Percentiles rank a stretch among this genome's conserved stretches.
phyloP scores from a whole-genome alignment of 2,797 vertebrate genomes.

The Galago senegalensis region DNA sequence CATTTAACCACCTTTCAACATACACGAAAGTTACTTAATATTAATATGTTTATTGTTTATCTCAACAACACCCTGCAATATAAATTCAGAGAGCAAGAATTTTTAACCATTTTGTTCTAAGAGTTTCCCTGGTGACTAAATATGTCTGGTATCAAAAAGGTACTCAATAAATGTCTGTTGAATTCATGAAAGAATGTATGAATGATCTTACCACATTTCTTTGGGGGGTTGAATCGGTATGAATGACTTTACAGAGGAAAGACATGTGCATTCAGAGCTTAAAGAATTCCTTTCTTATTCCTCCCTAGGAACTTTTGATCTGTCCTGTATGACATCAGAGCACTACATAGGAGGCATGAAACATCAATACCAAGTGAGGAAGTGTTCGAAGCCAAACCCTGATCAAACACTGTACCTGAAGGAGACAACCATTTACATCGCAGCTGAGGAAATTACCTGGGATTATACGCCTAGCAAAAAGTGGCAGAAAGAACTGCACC shows the following conservation, averaged over 20 bases:
- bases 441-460: constrained; percentile 94
- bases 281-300: background rate
- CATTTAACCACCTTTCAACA: background rate
- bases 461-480: constrained; percentile 94
- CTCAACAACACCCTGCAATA: background rate
- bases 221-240: background rate
- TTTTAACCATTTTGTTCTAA: background rate
- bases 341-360: constrained; percentile 91
- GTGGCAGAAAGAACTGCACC: constrained; percentile 92
- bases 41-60: background rate
- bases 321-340: constrained; percentile 90
- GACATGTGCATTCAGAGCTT: background rate
- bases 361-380: constrained; percentile 89
- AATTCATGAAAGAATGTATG: constrained; percentile 17
- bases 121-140: background rate
- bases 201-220: background rate
- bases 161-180: background rate
- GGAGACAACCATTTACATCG: constrained; percentile 93
- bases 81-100: background rate
- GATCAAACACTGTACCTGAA: constrained; percentile 88
- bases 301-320: constrained; percentile 89
- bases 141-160: background rate
- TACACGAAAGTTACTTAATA: background rate
- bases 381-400: constrained; percentile 87
- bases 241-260: background rate